Conservation (phyloP, 1,140 invertebrate genomes). For the Macrosteles quadrilineatus region DNA sequence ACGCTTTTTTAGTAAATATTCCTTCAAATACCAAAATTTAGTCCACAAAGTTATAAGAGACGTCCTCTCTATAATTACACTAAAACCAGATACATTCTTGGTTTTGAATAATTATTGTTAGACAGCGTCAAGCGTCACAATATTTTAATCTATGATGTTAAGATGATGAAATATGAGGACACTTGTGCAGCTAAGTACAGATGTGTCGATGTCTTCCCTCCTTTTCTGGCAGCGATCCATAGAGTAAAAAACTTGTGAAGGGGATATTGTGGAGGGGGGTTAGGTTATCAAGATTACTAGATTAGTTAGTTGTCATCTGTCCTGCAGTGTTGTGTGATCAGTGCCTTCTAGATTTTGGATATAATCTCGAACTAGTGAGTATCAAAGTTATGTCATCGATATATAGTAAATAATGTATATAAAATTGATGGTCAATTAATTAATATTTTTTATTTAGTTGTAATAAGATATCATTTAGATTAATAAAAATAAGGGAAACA, state of each 20-base stretch:
- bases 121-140: not conserved
- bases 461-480: too few species aligned
- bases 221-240: not conserved
- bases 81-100: not conserved
- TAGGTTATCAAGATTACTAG: not conserved
- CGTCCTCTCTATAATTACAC: not conserved
- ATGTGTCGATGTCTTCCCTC: not conserved
- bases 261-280: not conserved
- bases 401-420: too few species aligned
- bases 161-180: not conserved
- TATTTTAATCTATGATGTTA: not conserved
- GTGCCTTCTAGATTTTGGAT: too few species aligned
- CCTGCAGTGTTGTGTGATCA: not conserved
- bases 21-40: not conserved
- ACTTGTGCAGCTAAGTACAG: slow-evolving; percentile 1
- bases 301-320: not conserved
- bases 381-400: too few species aligned
- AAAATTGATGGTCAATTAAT: too few species aligned
- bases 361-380: too few species aligned
- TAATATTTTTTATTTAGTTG: too few species aligned
- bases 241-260: not conserved
- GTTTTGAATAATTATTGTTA: not conserved
- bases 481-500: too few species aligned
- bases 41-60: too few species aligned
- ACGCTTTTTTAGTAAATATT: not conserved